Conservation (phyloP, 2,113 vertebrate species). For the Eurypyga helias region DNA sequence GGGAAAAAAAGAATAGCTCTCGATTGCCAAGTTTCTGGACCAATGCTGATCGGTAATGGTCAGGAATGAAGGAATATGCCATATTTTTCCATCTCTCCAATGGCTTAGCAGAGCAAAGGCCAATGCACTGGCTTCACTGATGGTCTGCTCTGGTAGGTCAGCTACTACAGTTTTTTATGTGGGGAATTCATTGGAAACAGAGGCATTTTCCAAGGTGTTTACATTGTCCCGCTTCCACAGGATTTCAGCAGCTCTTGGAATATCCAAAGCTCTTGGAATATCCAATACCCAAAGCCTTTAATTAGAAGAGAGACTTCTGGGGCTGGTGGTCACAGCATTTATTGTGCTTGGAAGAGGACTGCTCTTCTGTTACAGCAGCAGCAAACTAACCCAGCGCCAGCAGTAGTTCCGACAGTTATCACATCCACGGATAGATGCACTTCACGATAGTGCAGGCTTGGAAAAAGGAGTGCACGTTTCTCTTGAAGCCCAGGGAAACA, state of each 20-base stretch:
- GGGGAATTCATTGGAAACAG: not conserved
- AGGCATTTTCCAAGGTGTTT: slow-evolving; percentile 25
- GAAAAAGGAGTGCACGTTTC: not conserved
- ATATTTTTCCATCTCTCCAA: not conserved
- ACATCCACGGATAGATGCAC: not conserved
- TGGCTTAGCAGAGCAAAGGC: not conserved
- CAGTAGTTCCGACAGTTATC: not conserved
- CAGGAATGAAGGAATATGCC: not conserved
- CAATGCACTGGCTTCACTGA: not conserved
- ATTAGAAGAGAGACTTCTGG: slow-evolving; percentile 27
- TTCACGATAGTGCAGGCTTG: not conserved
- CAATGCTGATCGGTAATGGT: not conserved
- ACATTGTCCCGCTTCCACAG: slow-evolving; percentile 43
- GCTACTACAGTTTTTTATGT: not conserved
- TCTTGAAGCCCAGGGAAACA: not conserved
- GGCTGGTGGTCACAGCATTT: slow-evolving; percentile 15
- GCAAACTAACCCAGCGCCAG: not conserved
- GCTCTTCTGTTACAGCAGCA: not conserved
- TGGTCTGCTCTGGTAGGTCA: not conserved
- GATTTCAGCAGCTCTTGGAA: slow-evolving; percentile 27
- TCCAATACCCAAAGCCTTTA: not conserved
- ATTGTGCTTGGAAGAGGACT: slow-evolving; percentile 25
- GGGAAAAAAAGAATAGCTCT: not conserved
- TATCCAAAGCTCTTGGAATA: slow-evolving; percentile 32
- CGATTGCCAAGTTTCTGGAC: not conserved